Conservation (phyloP, 2,888 invertebrate species). For the Acronicta aceris region DNA sequence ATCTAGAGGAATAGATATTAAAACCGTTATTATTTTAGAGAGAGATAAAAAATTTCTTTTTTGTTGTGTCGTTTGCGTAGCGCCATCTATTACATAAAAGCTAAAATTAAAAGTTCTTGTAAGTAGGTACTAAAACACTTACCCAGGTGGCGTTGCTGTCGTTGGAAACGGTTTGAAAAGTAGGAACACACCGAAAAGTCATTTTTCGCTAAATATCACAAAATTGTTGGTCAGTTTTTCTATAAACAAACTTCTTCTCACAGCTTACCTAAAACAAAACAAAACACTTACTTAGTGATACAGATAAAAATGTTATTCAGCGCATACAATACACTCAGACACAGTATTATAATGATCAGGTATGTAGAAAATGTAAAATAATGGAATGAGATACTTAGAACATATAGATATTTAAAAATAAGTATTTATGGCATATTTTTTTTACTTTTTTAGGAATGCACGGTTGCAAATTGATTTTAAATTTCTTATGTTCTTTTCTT, state of each 20-base stretch:
- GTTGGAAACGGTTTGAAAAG: slow-evolving; percentile 90
- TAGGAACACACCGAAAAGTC: slow-evolving; percentile 92
- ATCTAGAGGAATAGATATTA: too few relatives aligned
- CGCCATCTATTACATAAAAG: slow-evolving; percentile 69
- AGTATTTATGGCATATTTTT: too few relatives aligned
- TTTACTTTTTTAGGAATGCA: too few relatives aligned
- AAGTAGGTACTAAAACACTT: slow-evolving; percentile 72
- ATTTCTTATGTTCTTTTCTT: too few relatives aligned
- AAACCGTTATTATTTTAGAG: too few relatives aligned
- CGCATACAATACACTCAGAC: not conserved
- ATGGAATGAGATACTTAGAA: not conserved
- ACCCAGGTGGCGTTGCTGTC: slow-evolving; percentile 92
- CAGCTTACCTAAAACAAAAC: slow-evolving; percentile 92
- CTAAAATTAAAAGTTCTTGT: slow-evolving; percentile 24
- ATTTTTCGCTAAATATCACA: slow-evolving; percentile 77
- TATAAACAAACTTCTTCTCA: slow-evolving; percentile 82
- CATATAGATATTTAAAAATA: too few relatives aligned
- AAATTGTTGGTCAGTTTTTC: slow-evolving; percentile 65
- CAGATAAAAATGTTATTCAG: slow-evolving; percentile 35
- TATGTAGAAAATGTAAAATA: too few relatives aligned
- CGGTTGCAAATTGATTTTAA: too few relatives aligned
- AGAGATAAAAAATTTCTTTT: too few relatives aligned
- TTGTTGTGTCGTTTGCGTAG: not conserved
- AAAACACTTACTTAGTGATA: slow-evolving; percentile 90
- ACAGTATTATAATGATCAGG: too few relatives aligned